Base-by-base conservation (phyloP, 2,797 vertebrate species). In the Platalea minor region DNA sequence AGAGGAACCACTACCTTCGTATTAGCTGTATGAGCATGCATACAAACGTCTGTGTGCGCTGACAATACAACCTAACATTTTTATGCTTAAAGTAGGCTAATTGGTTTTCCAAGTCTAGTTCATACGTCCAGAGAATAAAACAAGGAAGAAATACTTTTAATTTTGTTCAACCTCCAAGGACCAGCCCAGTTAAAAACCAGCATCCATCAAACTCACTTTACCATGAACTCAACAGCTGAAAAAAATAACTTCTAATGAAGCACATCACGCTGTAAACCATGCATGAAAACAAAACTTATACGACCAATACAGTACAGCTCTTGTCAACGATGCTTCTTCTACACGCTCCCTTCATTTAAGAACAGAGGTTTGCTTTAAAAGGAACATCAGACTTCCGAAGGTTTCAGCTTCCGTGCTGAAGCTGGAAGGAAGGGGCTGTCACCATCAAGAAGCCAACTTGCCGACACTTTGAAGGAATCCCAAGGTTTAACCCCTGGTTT, bases 11-110 rank as follows among this genome's bases (percentile, higher is more conserved):
- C 43, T 81, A 79, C 51, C 51, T 17, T 16, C 2, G 3, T 14
- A 17, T 8, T 4, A 45, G 57, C 67, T 76, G 64, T 19, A 31
- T 1, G 28, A 89, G 33, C 17, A 25, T 0, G 5, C 29, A 33
- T 2, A 13, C 23, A 50, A 60, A 61, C 28, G 21, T 48, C 45
- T 31, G 59, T 1, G 8, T 5, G 13, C 5, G 1, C 54, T 1
- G 2, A 65, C 75, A 89, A 80, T 4, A 64, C 23, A 80, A 59
- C 41, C 51, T 28, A 81, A 68, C 13, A 2, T 51, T 92, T 94
- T 88, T 11, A 89, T 19, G 25, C 68, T 73, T 75, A n/a, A 91
- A 96, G 72, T 64, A 93, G 93, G 94, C 92, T 93, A 96, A 96
- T 83, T 77, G 72, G 37, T 68, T 93, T 94, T 87, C 56, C 35